phyloP scores from a whole-genome alignment of 2,113 vertebrate genomes.

The Atherinomorus stipes region DNA sequence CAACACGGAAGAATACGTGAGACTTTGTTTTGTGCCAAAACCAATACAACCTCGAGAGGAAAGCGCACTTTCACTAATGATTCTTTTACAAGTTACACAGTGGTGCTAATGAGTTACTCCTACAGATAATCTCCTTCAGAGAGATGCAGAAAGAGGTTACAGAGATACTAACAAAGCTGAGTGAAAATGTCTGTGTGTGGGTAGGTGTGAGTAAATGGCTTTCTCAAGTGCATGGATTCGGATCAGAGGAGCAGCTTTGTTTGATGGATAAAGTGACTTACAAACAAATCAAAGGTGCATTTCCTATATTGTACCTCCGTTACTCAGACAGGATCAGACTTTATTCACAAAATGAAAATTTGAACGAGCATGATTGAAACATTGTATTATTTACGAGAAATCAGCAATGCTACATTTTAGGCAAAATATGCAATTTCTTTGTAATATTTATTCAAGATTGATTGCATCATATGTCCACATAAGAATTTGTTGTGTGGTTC shows the following conservation, averaged over 20 bases:
- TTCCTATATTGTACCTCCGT: slow-evolving; percentile 29
- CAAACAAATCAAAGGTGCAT: slow-evolving; percentile 14
- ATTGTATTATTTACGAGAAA: not conserved
- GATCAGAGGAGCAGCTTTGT: slow-evolving; percentile 50
- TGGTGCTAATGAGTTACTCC: slow-evolving; percentile 72
- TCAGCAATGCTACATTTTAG: not conserved
- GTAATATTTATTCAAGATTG: not conserved
- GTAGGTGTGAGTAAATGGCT: slow-evolving; percentile 59
- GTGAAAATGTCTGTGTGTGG: slow-evolving; percentile 49
- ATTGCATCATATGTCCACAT: not conserved
- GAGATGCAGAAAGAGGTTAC: slow-evolving; percentile 62
- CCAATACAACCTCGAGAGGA: slow-evolving; percentile 63
- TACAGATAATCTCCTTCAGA: slow-evolving; percentile 69
- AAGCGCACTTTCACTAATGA: slow-evolving; percentile 71
- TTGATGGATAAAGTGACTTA: slow-evolving; percentile 57
- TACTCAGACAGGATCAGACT: slow-evolving; percentile 14
- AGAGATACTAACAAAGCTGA: slow-evolving; percentile 39
- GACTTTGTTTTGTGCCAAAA: slow-evolving; percentile 62
- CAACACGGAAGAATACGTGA: slow-evolving; percentile 49
- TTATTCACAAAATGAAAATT: not conserved
- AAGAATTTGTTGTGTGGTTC: not conserved
- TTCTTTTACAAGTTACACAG: slow-evolving; percentile 72
- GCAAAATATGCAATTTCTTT: not conserved
- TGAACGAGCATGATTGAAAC: not conserved
- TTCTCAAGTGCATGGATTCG: slow-evolving; percentile 43